These are phyloP conservation scores for Sinocyclocheilus anshuiensis DNA, from an alignment of 2,113 vertebrate species.

Conservation along the genomic window DNA sequence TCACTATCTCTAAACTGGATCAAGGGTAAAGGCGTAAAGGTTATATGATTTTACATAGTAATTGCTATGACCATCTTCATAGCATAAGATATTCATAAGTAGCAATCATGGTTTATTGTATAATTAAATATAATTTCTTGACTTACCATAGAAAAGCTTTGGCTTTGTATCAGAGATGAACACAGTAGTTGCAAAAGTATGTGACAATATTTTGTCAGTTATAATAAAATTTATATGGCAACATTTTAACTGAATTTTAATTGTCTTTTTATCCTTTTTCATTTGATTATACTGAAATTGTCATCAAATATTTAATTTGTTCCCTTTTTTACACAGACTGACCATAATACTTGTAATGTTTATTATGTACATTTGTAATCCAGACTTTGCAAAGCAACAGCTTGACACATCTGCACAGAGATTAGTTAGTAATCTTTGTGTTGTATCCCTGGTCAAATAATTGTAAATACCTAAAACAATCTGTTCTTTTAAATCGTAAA, in stretches of 20 bases:
- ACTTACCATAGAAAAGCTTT: conserved; percentile 38
- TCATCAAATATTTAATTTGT: neutral
- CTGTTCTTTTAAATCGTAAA: neutral
- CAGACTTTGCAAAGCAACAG: neutral
- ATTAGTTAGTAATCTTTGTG: neutral
- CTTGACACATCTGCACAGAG: neutral
- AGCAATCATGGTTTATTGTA: conserved; percentile 46
- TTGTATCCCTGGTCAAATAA: neutral
- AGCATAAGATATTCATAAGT: conserved; percentile 32
- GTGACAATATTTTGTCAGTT: conserved; percentile 64
- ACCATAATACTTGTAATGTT: neutral
- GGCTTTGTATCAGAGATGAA: conserved; percentile 45
- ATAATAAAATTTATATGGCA: conserved; percentile 68
- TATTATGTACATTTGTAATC: conserved; percentile 14
- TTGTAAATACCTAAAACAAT: neutral
- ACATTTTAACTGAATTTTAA: conserved; percentile 50
- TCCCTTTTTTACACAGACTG: neutral
- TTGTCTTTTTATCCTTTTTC: conserved; percentile 1
- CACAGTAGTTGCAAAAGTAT: conserved; percentile 46
- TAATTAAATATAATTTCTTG: conserved; percentile 35
- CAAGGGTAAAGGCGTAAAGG: conserved; percentile 7
- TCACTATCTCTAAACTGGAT: conserved; percentile 23
- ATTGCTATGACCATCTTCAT: conserved; percentile 28
- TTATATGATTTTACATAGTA: conserved; percentile 43
- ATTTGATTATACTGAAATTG: neutral